A percentile compares a stretch with the other conserved stretches of the same genome.
These are phyloP conservation scores for Hypolimnas misippus DNA, from an alignment of 2,888 invertebrate species.

Conservation along the genomic window DNA sequence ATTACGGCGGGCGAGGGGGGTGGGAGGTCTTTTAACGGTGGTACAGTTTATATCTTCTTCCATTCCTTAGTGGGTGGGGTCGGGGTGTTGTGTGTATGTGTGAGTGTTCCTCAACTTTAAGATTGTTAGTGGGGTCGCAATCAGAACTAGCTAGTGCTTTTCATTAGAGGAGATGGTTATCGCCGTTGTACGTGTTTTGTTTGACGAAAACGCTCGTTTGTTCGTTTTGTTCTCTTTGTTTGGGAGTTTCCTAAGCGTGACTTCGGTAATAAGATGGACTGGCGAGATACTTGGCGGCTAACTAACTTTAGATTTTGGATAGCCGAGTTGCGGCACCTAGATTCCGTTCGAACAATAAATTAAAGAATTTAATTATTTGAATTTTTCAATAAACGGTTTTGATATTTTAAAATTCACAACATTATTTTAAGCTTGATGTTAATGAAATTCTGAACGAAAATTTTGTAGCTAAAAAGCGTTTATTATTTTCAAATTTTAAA, in stretches of 20 bases:
- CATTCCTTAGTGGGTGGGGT: constrained; percentile 65
- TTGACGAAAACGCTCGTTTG: constrained; percentile 62
- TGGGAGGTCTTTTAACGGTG: constrained; percentile 51
- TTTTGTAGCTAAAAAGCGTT: neutral
- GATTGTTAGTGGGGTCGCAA: constrained; percentile 81
- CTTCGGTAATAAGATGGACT: constrained; percentile 36
- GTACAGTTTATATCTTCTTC: constrained; percentile 63
- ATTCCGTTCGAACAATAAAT: neutral
- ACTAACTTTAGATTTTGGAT: constrained; percentile 10
- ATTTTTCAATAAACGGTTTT: neutral
- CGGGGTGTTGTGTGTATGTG: constrained; percentile 54
- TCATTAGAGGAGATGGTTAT: constrained; percentile 81
- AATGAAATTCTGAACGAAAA: constrained; percentile 5
- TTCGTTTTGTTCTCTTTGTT: constrained; percentile 55
- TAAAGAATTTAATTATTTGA: neutral
- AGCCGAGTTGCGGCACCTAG: neutral
- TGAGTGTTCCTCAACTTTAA: constrained; percentile 75
- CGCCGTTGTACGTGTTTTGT: constrained; percentile 70
- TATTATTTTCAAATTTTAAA: neutral
- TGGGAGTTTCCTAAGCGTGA: constrained; percentile 38
- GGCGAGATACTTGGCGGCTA: constrained; percentile 22
- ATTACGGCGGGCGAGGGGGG: constrained; percentile 46
- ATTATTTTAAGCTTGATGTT: neutral
- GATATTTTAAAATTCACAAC: neutral
- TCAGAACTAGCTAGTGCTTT: constrained; percentile 75